Conservation (phyloP, 2,113 vertebrate genomes). For the Sialia sialis region DNA sequence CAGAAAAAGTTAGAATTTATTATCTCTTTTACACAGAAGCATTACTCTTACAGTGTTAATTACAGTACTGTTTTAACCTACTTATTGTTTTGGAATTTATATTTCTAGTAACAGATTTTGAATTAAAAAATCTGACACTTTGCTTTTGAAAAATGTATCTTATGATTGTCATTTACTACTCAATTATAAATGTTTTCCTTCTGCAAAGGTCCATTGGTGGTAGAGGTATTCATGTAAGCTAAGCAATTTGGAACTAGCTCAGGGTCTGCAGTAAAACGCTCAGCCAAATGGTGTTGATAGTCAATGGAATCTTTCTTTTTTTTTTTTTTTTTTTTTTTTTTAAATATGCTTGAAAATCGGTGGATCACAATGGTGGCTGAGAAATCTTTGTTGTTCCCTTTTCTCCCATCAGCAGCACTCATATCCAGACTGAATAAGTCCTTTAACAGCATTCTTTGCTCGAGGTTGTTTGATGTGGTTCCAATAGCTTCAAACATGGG, state of each 20-base stretch:
- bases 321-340: not conserved
- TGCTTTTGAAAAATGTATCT: not conserved
- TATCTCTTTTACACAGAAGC: not conserved
- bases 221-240: not conserved
- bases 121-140: not conserved
- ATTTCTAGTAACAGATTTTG: not conserved
- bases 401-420: conserved; percentile 46
- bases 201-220: not conserved
- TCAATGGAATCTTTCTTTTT: not conserved
- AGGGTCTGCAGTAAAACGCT: not conserved
- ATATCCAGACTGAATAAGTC: conserved; percentile 65
- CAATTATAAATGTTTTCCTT: not conserved
- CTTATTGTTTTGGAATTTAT: not conserved
- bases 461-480: conserved; percentile 57
- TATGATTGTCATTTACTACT: not conserved
- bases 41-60: not conserved
- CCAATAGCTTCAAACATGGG: conserved; percentile 66
- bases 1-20: not conserved
- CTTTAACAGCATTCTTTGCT: conserved; percentile 58
- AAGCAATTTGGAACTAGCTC: not conserved
- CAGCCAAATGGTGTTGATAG: conserved; percentile 6
- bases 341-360: not conserved
- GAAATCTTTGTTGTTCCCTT: conserved; percentile 40
- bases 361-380: conserved; percentile 13
- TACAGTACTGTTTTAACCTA: not conserved